These are phyloP conservation scores for Temnothorax rugatulus DNA, from an alignment of 2,888 invertebrate species.

Conservation along the genomic window DNA sequence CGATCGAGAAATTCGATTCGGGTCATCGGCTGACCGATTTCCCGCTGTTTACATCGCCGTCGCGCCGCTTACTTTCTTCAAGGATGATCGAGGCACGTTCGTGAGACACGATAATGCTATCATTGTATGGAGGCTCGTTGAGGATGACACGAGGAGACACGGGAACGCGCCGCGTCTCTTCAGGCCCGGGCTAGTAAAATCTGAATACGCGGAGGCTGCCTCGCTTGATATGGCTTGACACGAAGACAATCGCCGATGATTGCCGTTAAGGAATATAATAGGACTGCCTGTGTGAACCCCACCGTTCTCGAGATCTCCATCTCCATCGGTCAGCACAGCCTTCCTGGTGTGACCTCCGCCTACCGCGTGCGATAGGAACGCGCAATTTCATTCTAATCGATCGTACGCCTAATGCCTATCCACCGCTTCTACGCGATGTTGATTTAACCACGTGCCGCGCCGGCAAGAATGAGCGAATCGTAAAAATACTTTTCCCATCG, in stretches of 20 bases:
- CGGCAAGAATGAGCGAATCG: slow-evolving; percentile 55
- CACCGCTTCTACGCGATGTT: slow-evolving; percentile 54
- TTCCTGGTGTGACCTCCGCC: slow-evolving; percentile 66
- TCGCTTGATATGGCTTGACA: slow-evolving; percentile 77
- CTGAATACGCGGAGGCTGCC: slow-evolving; percentile 76
- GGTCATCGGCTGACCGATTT: slow-evolving; percentile 22
- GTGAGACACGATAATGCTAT: slow-evolving; percentile 67
- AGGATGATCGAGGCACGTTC: slow-evolving; percentile 39
- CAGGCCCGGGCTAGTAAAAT: slow-evolving; percentile 78
- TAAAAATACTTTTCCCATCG: slow-evolving; percentile 67
- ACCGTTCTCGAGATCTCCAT: slow-evolving; percentile 45
- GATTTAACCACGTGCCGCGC: slow-evolving; percentile 34
- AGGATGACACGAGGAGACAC: slow-evolving; percentile 55
- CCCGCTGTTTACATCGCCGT: slow-evolving; percentile 34
- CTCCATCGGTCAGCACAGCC: slow-evolving; percentile 54
- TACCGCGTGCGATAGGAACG: slow-evolving; percentile 57
- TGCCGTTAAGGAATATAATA: slow-evolving; percentile 75
- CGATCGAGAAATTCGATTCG: slow-evolving; percentile 24
- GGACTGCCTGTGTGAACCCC: slow-evolving; percentile 61
- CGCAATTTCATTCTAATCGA: slow-evolving; percentile 75
- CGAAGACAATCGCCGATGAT: slow-evolving; percentile 82
- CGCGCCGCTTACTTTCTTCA: slow-evolving; percentile 46
- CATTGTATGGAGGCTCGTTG: slow-evolving; percentile 69
- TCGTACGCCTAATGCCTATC: slow-evolving; percentile 59
- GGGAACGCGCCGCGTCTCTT: slow-evolving; percentile 51